Evolutionary conservation across 2,113 vertebrate genomes (phyloP).

Genomic region (Thoracochromis brauschi): DNA sequence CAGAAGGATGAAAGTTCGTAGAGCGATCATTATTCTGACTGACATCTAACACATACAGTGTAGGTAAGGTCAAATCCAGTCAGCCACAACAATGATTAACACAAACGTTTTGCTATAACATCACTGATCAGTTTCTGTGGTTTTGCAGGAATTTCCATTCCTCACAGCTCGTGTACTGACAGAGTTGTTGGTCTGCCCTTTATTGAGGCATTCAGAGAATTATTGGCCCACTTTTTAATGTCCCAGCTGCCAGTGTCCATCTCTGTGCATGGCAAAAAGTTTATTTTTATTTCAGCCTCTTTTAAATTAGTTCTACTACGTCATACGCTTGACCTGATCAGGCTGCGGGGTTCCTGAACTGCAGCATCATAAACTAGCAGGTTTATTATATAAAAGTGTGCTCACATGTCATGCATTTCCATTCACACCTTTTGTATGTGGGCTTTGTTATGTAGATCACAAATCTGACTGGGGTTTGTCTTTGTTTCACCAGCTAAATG

Average conservation of each 20-base stretch:
- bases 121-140: neutral
- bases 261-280: neutral
- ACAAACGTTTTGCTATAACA: fast-evolving
- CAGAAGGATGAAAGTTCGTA: fast-evolving
- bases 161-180: neutral
- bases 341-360: neutral
- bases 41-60: neutral
- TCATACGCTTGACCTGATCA: neutral
- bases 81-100: neutral
- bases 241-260: neutral
- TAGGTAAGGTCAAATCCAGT: neutral
- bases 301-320: neutral
- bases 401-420: neutral
- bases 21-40: neutral
- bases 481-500: neutral
- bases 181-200: neutral
- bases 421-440: neutral
- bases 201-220: neutral
- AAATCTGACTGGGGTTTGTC: neutral
- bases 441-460: neutral
- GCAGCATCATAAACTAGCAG: neutral
- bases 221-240: neutral
- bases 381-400: fast-evolving
- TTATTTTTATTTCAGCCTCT: neutral
- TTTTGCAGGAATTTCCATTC: neutral